Evolutionary conservation across 2,888 invertebrate genomes (phyloP), one percentile per base, ranked within the genome.

Genomic region (Hydrotaea cyrtoneurina): DNA sequence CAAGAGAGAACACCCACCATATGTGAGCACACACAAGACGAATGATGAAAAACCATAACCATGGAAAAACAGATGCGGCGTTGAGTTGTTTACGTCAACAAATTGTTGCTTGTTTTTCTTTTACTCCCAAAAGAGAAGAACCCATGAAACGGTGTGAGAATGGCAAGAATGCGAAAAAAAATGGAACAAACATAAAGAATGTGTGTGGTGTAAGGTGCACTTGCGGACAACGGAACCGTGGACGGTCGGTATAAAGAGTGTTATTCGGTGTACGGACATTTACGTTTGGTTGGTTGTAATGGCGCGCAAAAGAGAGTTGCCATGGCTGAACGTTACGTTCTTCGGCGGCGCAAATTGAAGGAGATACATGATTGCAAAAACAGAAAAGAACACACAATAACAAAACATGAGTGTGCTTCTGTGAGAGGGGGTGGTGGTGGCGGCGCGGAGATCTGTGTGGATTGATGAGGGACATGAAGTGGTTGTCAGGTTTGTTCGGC

Each of bases 61-160:
- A 62, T 46, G 69, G 69, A 66, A 66, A n/a, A 66, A 39, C 59
- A 59, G 59, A 66, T 39, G 79, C 66, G 26, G 64, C 53, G 31
- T 81, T 72, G 69, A 85, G 46, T 82, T 82, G 79, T 85, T 82
- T 79, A 85, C 85, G 85, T 85, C 85, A 85, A 85, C 85, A 85
- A 85, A 85, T 85, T 85, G 85, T 85, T 85, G 85, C 82, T 82
- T 82, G 55, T 76, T 64, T 23, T 23, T 72, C 26, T 72, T 55
- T 72, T n/a, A 23, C 13, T 36, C 15, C 8, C 23, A 46, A 69
- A 23, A 15, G 31, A 46, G 39, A 46, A 69, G n/a, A 43, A 39
- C 19, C 2, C 0, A 43, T 11, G 21, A 43, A 0, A 66, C 39
- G 10, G 21, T 39, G 19, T 43, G 66, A 19, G 66, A 43, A 62